Conservation (phyloP, 2,113 vertebrate genomes). For the Bambusicola thoracicus region DNA sequence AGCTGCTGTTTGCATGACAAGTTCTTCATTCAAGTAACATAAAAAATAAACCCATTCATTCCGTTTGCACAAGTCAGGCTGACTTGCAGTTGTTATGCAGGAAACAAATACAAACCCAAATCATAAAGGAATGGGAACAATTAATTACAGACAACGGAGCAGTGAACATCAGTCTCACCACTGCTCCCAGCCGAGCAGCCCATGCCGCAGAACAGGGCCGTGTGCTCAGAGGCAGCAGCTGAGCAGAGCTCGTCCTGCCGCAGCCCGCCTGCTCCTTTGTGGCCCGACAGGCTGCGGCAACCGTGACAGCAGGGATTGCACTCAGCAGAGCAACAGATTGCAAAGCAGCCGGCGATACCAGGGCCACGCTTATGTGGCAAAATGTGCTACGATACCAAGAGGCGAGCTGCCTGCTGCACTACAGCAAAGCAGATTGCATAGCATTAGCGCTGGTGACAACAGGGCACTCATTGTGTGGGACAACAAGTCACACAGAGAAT, state of each 20-base stretch:
- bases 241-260: neutral
- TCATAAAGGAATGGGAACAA: neutral
- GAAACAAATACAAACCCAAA: neutral
- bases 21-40: fast-evolving
- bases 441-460: conserved; percentile 39
- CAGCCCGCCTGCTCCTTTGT: conserved; percentile 14
- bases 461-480: conserved; percentile 56
- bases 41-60: neutral
- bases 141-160: neutral
- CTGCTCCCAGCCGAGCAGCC: neutral
- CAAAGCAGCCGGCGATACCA: neutral
- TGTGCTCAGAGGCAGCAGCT: neutral
- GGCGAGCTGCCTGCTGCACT: conserved; percentile 20
- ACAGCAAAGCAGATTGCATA: conserved; percentile 39
- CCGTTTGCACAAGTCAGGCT: neutral
- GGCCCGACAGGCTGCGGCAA: neutral
- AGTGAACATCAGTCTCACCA: neutral
- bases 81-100: neutral
- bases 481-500: conserved; percentile 21
- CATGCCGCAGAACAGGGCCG: neutral
- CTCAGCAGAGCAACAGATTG: conserved; percentile 43
- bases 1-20: neutral
- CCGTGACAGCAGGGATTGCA: conserved; percentile 20
- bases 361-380: neutral
- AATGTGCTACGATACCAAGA: neutral